phyloP scores from a whole-genome alignment of 2,888 invertebrate genomes.

The Doris montereyensis region DNA sequence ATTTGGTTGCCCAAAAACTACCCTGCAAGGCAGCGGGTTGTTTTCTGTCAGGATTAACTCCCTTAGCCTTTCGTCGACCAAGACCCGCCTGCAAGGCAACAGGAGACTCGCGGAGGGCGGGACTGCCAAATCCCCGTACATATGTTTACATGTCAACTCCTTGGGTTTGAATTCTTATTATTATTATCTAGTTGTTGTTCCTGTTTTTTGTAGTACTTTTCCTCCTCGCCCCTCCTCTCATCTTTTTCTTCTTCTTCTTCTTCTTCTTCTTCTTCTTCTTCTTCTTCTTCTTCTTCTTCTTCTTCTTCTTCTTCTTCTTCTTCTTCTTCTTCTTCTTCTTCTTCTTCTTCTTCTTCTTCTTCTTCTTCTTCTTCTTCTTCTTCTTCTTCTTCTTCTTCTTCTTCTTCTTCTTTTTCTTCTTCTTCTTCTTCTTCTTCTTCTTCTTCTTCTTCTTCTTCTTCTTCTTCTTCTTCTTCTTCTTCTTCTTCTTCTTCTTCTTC shows the following conservation, averaged over 20 bases:
- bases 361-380: neutral
- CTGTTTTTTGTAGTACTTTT: no score
- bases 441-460: slow-evolving; percentile 23
- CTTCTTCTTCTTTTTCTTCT: neutral
- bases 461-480: slow-evolving; percentile 18
- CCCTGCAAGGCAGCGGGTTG: no score
- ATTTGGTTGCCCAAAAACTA: no score
- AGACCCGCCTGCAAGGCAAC: no score
- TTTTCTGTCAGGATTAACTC: no score
- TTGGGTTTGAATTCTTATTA: neutral
- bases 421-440: slow-evolving; percentile 14
- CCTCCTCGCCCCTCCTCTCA: neutral
- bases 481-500: slow-evolving; percentile 27
- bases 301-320: neutral
- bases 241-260: slow-evolving; percentile 21
- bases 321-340: neutral
- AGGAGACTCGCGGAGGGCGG: no score
- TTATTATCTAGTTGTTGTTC: neutral
- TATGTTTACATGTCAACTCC: no score
- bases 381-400: neutral
- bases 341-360: neutral
- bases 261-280: slow-evolving; percentile 11
- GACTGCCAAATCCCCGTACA: no score
- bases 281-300: neutral
- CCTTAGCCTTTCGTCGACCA: no score